Evolutionary conservation across 1,140 invertebrate species (phyloP), one percentile per base, ranked within the genome.

Genomic region (Cydia strobilella): DNA sequence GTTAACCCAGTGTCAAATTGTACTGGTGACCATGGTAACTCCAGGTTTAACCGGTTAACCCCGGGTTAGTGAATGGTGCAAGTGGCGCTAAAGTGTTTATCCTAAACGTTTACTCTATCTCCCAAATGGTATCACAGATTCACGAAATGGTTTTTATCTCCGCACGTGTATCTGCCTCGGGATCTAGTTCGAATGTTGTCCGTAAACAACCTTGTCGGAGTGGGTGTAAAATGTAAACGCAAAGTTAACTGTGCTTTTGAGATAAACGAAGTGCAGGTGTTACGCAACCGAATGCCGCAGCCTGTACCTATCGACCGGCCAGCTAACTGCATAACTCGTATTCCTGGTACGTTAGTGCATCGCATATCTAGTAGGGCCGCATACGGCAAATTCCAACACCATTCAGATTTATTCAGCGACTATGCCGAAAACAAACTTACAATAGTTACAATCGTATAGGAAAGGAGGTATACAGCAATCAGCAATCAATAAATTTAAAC

Each of bases 231-330:
- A 23, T 72, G 71, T 51, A 25, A 76, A 82, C 80, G 81, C 79
- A 82, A 81, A 77, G 84, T 66, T 84, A 84, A 86, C 80, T 80
- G 84, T 82, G 77, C 75, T 76, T 76, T 76, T 62, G 76, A 85
- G 80, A 84, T 83, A 81, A 85, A 78, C 76, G 77, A 76, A 79
- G 63, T 78, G 83, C 86, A 88, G 88, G 87, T 89, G 86, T 88
- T 84, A 82, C 82, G 82, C 79, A 88, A 86, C 74, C 72, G 74
- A 51, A 72, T 81, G 73, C 82, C 82, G 82, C 80, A 84, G 81
- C 79, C 79, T 80, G 82, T 78, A 79, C 73, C 80, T 87, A 89
- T 89, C 86, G 87, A 87, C 84, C 85, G 81, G 75, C 75, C 76
- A 80, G 62, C 76, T 80, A 81, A 80, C 83, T 84, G 84, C 83